Base-by-base conservation (phyloP, 64 coral and sea anemone genomes). In the Anthopleura sola region DNA sequence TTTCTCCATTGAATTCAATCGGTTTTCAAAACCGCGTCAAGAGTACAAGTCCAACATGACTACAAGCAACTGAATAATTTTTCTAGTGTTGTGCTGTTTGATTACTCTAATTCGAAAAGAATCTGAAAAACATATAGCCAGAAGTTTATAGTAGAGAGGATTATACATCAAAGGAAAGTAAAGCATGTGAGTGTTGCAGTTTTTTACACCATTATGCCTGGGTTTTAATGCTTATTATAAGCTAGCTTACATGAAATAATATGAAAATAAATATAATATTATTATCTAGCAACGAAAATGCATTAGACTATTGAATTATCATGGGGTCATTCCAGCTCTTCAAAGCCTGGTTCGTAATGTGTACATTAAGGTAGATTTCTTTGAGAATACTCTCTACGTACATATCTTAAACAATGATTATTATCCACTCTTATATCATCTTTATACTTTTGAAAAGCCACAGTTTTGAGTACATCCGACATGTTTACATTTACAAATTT, bases 181-280 rank as follows among this genome's bases (percentile, higher is more conserved):
- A 74, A 74, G 68, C 68, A 74, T 74, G 68, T 74, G 24, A 74
- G 68, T 74, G 68, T n/a, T n/a, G n/a, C n/a, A n/a, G n/a, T n/a
- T n/a, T n/a, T n/a, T n/a, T n/a, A n/a, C n/a, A n/a, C n/a, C n/a
- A n/a, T n/a, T n/a, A n/a, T n/a, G n/a, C n/a, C n/a, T n/a, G n/a
- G n/a, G n/a, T n/a, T n/a, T n/a, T n/a, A n/a, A n/a, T n/a, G n/a
- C n/a, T n/a, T n/a, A n/a, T n/a, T n/a, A n/a, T n/a, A n/a, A n/a
- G n/a, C n/a, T n/a, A n/a, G n/a, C n/a, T 74, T 74, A 23, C 23
- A 74, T 74, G 39, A 40, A 40, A 40, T 40, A 40, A 40, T 40
- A 40, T 40, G 39, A 40, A 40, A 40, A 40, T 40, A 40, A 6
- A 40, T n/a, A n/a, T n/a, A n/a, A n/a, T n/a, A n/a, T n/a, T n/a